Evolutionary conservation across 2,888 invertebrate species (phyloP).

Genomic region (Cephus sareptanus): DNA sequence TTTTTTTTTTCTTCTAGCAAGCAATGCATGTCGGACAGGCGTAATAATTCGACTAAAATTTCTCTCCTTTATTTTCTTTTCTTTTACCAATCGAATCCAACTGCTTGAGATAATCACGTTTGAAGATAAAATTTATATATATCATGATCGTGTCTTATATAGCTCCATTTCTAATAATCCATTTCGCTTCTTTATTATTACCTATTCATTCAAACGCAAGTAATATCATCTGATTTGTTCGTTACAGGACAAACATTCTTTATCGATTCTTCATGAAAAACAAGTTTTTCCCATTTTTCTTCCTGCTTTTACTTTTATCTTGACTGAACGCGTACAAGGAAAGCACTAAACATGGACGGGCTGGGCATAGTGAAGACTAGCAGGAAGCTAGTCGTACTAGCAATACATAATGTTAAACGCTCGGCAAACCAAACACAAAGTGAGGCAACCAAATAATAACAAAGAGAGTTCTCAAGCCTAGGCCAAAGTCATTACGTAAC

Average conservation of each 20-base stretch:
- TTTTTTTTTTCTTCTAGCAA: conserved; percentile 26
- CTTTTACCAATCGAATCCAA: background rate
- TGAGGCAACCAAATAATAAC: conserved; percentile 42
- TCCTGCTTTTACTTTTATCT: background rate
- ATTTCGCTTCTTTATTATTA: background rate
- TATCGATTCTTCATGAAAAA: background rate
- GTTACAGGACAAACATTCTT: background rate
- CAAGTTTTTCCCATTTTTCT: background rate
- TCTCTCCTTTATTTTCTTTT: background rate
- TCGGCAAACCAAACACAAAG: conserved; percentile 31
- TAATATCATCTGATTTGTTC: background rate
- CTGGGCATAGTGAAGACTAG: conserved; percentile 60
- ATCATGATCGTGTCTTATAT: background rate
- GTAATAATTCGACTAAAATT: conserved; percentile 11
- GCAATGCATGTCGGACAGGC: conserved; percentile 25
- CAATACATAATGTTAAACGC: conserved; percentile 24
- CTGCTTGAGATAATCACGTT: background rate
- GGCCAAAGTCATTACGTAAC: conserved; percentile 33
- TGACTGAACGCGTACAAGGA: conserved; percentile 41
- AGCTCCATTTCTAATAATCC: background rate
- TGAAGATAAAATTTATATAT: background rate
- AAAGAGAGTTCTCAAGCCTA: conserved; percentile 28
- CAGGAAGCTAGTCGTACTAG: conserved; percentile 56
- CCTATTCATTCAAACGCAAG: background rate
- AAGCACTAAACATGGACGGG: conserved; percentile 59